Percentiles rank a stretch among this genome's conserved stretches.
Conservation (phyloP, 1,140 invertebrate species). For the Whitmania pigra region DNA sequence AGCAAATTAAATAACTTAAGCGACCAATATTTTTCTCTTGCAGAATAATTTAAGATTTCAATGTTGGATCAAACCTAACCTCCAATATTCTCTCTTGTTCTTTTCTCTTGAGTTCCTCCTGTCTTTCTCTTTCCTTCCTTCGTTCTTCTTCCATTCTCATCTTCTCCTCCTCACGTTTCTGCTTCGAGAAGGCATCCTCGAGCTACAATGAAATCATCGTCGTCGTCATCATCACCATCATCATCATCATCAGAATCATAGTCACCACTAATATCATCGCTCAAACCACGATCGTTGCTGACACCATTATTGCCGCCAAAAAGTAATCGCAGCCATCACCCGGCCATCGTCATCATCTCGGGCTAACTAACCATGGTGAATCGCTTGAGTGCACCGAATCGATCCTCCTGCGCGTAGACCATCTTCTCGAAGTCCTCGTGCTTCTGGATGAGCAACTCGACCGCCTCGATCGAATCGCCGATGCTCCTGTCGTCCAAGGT, state of each 20-base stretch:
- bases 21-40: too few species aligned
- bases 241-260: background rate
- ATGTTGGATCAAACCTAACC: constrained; percentile 45
- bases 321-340: background rate
- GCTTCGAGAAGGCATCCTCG: constrained; percentile 65
- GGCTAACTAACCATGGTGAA: constrained; percentile 66
- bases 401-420: constrained; percentile 88
- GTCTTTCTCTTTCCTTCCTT: constrained; percentile 57
- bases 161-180: constrained; percentile 58
- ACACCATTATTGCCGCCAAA: background rate
- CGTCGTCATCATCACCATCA: background rate
- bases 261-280: background rate
- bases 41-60: background rate
- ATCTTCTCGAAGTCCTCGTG: constrained; percentile 98
- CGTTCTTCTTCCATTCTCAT: constrained; percentile 61
- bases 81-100: constrained; percentile 76
- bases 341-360: background rate
- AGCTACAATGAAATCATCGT: constrained; percentile 42
- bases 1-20: too few species aligned
- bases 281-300: constrained; percentile 1
- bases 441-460: constrained; percentile 93
- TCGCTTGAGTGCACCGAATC: constrained; percentile 75
- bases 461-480: constrained; percentile 85
- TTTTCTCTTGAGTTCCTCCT: constrained; percentile 64
- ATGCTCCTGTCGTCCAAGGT: constrained; percentile 88